phyloP scores from a whole-genome alignment of 1,140 invertebrate genomes.

The Apis laboriosa region DNA sequence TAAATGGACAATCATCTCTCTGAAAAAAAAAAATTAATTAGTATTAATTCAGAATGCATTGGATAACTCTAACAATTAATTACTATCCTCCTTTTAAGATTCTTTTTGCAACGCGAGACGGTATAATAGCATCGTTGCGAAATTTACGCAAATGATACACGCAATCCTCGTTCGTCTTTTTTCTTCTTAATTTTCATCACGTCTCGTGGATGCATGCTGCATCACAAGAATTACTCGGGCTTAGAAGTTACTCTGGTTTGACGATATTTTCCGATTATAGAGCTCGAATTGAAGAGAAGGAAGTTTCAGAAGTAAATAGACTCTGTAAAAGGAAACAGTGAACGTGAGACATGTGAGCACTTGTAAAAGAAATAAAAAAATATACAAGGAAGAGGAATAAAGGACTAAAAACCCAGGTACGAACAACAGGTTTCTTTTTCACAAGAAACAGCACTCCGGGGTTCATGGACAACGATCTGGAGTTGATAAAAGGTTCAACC shows the following conservation, averaged over 20 bases:
- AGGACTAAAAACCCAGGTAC: constrained; percentile 10
- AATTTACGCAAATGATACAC: neutral
- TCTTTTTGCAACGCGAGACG: neutral
- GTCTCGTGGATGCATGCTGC: neutral
- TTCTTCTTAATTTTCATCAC: neutral
- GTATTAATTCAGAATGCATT: neutral
- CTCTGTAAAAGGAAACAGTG: neutral
- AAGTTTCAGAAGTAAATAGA: neutral
- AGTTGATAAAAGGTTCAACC: constrained; percentile 48
- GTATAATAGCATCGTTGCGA: neutral
- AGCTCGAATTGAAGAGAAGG: neutral
- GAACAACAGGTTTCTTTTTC: constrained; percentile 42
- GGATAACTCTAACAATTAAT: neutral
- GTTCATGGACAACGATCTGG: constrained; percentile 37
- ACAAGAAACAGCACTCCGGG: constrained; percentile 11
- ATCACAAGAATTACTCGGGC: neutral
- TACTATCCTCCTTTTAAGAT: neutral
- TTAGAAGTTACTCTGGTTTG: too few relatives aligned
- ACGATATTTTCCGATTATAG: neutral
- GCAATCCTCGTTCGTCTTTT: neutral
- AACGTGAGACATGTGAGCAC: neutral
- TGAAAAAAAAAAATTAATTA: neutral
- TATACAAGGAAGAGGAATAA: neutral
- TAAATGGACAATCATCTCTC: neutral
- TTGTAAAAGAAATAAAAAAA: neutral